Base-by-base conservation (phyloP, 2,888 invertebrate genomes). In the Drosophila limbata region DNA sequence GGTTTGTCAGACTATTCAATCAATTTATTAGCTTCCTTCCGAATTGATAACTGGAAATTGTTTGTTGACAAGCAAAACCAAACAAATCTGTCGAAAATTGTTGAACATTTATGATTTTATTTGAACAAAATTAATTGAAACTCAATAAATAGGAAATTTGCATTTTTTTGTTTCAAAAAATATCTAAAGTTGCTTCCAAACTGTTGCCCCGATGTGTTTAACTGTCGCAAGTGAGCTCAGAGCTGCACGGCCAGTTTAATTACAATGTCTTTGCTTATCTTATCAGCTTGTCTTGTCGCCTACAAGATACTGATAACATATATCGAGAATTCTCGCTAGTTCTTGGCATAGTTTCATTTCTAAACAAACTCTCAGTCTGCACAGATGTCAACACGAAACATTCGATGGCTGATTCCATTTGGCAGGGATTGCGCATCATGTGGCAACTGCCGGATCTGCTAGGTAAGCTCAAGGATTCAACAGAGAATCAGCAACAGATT, bases 391-490 rank as follows among this genome's bases (percentile, higher is more conserved):
- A 51, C 39, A 35, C 44, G 39, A 50, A 64, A 47, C 60, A 48
- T 17, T 45, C 73, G 19, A 64, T 67, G 61, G 56, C 74, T 56
- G 52, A 61, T 39, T 47, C 67, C 67, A 52, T 69, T 50, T 83
- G 85, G 86, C 74, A 81, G 59, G 68, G 69, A 40, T 33, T 74
- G 3, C 28, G 62, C 55, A 66, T 52, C 17, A 80, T 85, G 69
- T 50, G 74, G 35, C 84, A 79, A n/a, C 59, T 85, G 53, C 74
- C 85, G 25, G 88, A 85, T 69, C 21, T 86, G 44, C 65, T 85
- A 37, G 81, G 85, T 85, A 37, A 64, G 48, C 35, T 15, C 21
- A n/a, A 25, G 33, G 1, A 37, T 15, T 50, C 8, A n/a, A 8
- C 6, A n/a, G n/a, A n/a, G n/a, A 11, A 6, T 44, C 31, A 44